phyloP scores from a whole-genome alignment of 2,888 invertebrate species.

The Linnaemya tessellans region DNA sequence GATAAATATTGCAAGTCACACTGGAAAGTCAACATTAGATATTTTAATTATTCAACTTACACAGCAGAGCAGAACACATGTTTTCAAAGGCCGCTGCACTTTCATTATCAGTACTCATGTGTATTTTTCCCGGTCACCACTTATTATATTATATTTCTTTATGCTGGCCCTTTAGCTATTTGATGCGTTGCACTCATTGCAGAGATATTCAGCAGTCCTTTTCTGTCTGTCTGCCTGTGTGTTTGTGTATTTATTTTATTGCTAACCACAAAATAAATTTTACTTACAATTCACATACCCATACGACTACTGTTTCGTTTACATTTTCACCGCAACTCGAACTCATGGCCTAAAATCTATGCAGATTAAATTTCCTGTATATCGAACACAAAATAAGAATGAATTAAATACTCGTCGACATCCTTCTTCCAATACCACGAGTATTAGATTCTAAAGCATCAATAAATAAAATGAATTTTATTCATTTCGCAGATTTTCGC shows the following conservation, averaged over 20 bases:
- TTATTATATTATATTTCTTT: neutral
- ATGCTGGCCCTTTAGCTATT: constrained; percentile 7
- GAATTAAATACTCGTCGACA: constrained; percentile 37
- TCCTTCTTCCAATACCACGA: constrained; percentile 8
- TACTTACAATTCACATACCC: constrained; percentile 31
- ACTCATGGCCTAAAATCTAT: constrained; percentile 45
- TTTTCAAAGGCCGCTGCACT: too few species aligned
- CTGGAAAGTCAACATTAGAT: too few species aligned
- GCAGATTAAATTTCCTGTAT: constrained; percentile 66
- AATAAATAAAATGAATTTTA: constrained; percentile 47
- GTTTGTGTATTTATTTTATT: constrained; percentile 29
- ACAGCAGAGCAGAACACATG: too few species aligned
- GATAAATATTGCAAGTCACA: too few species aligned
- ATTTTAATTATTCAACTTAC: too few species aligned
- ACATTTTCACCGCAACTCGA: constrained; percentile 13
- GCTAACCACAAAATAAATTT: constrained; percentile 57
- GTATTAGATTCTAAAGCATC: neutral
- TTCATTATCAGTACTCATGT: too few species aligned
- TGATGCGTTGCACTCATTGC: neutral
- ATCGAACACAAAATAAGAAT: constrained; percentile 38
- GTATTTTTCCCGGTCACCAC: too few species aligned
- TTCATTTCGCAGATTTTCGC: constrained; percentile 17
- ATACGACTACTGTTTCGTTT: neutral
- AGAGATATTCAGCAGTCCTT: neutral
- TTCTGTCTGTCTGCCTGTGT: too few species aligned